Conservation (phyloP, 1,140 invertebrate genomes). For the Cataglyphis hispanica region DNA sequence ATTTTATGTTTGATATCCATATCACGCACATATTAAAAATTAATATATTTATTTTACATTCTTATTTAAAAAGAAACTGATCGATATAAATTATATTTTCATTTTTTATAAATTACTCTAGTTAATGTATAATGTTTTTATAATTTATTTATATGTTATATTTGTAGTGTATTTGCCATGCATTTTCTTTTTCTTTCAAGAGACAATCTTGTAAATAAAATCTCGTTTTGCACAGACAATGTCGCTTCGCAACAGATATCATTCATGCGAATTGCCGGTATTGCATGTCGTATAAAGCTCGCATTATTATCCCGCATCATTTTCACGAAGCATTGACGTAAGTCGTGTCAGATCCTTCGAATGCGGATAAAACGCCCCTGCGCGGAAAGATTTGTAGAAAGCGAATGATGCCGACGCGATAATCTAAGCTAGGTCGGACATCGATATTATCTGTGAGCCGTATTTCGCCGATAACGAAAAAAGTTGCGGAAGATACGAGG, state of each 20-base stretch:
- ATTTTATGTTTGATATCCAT: not conserved
- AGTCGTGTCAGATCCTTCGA: conserved; percentile 9
- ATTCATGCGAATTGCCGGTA: conserved; percentile 4
- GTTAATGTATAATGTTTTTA: not conserved
- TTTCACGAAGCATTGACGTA: conserved; percentile 18
- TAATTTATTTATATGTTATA: not conserved
- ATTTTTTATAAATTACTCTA: not conserved
- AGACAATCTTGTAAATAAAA: not conserved
- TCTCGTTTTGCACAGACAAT: not conserved
- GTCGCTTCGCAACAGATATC: not conserved
- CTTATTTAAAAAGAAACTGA: not conserved
- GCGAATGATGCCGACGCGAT: conserved; percentile 44
- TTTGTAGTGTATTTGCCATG: not conserved
- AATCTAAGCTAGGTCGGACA: conserved; percentile 41
- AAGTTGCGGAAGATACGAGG: conserved; percentile 45
- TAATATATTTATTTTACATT: not conserved
- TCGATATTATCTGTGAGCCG: conserved; percentile 48
- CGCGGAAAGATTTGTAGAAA: conserved; percentile 7
- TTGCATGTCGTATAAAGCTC: conserved; percentile 10
- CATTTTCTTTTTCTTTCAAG: not conserved
- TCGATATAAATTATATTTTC: not conserved
- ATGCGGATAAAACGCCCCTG: conserved; percentile 16
- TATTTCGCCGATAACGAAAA: conserved; percentile 55
- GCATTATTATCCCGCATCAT: not conserved
- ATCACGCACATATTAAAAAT: not conserved